These are phyloP conservation scores for Salvelinus namaycush DNA, from an alignment of 2,113 vertebrate species.

Conservation along the genomic window DNA sequence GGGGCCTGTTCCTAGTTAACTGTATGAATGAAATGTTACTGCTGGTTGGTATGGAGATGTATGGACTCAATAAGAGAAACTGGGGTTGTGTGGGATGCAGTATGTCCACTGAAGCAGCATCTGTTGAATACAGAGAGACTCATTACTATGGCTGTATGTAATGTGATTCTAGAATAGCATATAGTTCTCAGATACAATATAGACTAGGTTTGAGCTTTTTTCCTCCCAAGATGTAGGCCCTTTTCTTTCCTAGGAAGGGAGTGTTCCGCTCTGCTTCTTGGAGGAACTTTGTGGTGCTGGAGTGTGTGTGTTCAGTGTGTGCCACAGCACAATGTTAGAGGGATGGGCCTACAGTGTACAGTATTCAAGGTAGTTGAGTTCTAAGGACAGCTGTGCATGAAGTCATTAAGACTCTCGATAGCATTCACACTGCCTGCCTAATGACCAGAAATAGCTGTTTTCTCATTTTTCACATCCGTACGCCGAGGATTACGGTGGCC, in stretches of 20 bases:
- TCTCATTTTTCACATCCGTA: conserved; percentile 47
- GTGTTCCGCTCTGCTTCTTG: background rate
- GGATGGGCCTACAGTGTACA: background rate
- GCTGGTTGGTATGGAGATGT: background rate
- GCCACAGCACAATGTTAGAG: background rate
- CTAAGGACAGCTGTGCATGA: background rate
- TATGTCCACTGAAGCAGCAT: background rate
- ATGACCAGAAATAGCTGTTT: conserved; percentile 60
- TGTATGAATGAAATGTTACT: background rate
- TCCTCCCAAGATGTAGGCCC: background rate
- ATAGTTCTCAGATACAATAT: too few relatives aligned
- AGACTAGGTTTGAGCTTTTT: too few relatives aligned
- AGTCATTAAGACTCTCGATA: conserved; percentile 14
- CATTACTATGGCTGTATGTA: too few relatives aligned
- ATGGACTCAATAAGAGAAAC: background rate
- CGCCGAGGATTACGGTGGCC: conserved; percentile 47
- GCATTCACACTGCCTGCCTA: conserved; percentile 50
- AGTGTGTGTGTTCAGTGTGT: conserved; percentile 1
- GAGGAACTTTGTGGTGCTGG: background rate
- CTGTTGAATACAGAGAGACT: too few relatives aligned
- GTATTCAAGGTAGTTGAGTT: background rate
- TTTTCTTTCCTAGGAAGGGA: background rate
- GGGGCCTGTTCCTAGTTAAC: background rate
- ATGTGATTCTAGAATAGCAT: too few relatives aligned
- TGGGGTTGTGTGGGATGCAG: background rate